Evolutionary conservation across 1,140 invertebrate species (phyloP).

Genomic region (Solenopsis invicta): DNA sequence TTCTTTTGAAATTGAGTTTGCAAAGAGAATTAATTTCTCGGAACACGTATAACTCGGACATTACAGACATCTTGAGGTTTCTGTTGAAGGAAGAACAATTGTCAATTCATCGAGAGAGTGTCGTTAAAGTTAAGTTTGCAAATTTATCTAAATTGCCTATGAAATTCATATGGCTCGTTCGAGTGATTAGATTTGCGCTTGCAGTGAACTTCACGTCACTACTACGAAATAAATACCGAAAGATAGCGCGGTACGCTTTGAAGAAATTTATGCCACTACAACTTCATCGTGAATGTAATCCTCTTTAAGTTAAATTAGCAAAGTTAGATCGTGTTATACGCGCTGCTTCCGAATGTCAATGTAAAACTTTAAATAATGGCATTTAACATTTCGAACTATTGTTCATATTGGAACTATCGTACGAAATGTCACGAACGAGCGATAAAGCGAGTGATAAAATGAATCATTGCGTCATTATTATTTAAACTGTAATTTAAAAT

Average conservation of each 20-base stretch:
- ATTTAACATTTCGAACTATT: neutral
- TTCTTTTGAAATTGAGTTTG: neutral
- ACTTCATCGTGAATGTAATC: neutral
- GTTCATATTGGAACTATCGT: neutral
- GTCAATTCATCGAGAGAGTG: neutral
- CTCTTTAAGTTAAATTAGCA: constrained; percentile 19
- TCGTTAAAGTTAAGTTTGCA: neutral
- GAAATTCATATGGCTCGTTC: neutral
- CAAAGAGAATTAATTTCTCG: neutral
- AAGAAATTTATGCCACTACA: constrained; percentile 8
- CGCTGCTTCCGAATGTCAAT: neutral
- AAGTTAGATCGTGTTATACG: neutral
- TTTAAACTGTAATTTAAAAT: neutral
- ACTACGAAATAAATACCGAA: neutral
- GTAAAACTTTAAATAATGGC: constrained; percentile 6
- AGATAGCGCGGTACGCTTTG: neutral
- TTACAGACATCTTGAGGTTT: neutral
- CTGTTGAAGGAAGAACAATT: neutral
- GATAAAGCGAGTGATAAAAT: neutral
- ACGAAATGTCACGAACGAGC: neutral
- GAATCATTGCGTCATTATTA: neutral
- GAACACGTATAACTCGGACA: neutral
- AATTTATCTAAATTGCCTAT: neutral
- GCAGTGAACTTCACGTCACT: neutral
- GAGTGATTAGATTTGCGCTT: neutral